Evolutionary conservation across 2,888 invertebrate species (phyloP), one percentile per base, ranked within the genome.

Genomic region (Leucophenga montana): DNA sequence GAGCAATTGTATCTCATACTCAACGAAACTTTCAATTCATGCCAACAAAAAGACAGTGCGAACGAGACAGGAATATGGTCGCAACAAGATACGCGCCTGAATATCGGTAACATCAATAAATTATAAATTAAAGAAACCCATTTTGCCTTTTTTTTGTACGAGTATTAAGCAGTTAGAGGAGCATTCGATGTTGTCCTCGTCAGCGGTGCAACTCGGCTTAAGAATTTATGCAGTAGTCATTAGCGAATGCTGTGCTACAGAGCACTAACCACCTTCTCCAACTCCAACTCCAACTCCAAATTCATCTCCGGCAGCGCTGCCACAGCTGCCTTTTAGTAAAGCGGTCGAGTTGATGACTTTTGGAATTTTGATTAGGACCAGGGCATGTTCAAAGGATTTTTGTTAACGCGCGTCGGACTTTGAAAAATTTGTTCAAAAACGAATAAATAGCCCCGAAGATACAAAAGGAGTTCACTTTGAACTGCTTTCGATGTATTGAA

Each of bases 71-170:
- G 1, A n/a, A 14, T 13, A n/a, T 48, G n/a, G 13, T 46, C 13
- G 61, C 11, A n/a, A 56, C 13, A 4, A 44, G 39, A 44, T 50
- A 48, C 46, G 22, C 46, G 46, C 31, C 27, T 31, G 75, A 68
- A 70, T 72, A 77, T 83, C 80, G 80, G 83, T 82, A 75, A 81
- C 83, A 84, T 81, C 81, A 81, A 81, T 81, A 81, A 81, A 81
- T 81, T 84, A 81, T 80, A 81, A 81, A 81, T 81, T 84, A 81
- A 81, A 82, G 84, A 81, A 84, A 84, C 79, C 81, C 84, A 84
- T 80, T 81, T 84, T 68, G 69, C 11, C 54, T 50, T 69, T 71
- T 72, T 69, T 66, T 50, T 56, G 57, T 27, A n/a, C 39, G 56
- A 11, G 39, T 39, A 11, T 39, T 39, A 39, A 39, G 39, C 39